Evolutionary conservation across 1,140 invertebrate species (phyloP), one percentile per base, ranked within the genome.

Genomic region (Micrasema minimum): DNA sequence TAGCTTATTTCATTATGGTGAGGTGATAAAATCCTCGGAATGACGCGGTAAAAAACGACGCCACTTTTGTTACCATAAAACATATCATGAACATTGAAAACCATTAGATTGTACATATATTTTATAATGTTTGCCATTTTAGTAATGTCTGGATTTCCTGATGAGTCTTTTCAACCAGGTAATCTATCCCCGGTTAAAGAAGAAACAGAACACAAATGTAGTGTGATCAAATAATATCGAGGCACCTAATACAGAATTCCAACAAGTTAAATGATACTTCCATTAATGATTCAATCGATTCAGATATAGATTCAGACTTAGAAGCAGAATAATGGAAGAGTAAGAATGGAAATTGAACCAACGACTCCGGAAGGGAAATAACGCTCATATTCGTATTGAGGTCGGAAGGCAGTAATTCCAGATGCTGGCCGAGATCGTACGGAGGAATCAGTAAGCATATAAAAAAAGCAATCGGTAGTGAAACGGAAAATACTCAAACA

Each of bases 401-500:
- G 9, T 48, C 43, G 6, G 68, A 70, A 26, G 50, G 55, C 18
- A 41, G 22, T 22, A 48, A 69, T 69, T 48, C 66, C 9, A 59
- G 66, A 7, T 69, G 59, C 43, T 62, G 62, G 62, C 45, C 12
- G 35, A 37, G 20, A 48, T 20, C 10, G 31, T 35, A 59, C 66
- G 9, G 41, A 69, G 1, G 53, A n/a, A 26, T 31, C 20, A 11
- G 62, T n/a, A n/a, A n/a, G 43, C 26, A 11, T 14, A 35, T 55
- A 75, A 75, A 26, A 51, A 71, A 62, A 62, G 62, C 37, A 72
- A 72, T 23, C 45, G n/a, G n/a, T 72, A 35, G 74, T 75, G 6
- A 75, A 75, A 38, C 71, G 74, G 26, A 75, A 75, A 65, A 61
- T 59, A 22, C 67, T 75, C 11, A 75, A n/a, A 75, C 67, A 72